Evolutionary conservation across 1,140 invertebrate species (phyloP), one percentile per base, ranked within the genome.

Genomic region (Aphelinus atriplicis): DNA sequence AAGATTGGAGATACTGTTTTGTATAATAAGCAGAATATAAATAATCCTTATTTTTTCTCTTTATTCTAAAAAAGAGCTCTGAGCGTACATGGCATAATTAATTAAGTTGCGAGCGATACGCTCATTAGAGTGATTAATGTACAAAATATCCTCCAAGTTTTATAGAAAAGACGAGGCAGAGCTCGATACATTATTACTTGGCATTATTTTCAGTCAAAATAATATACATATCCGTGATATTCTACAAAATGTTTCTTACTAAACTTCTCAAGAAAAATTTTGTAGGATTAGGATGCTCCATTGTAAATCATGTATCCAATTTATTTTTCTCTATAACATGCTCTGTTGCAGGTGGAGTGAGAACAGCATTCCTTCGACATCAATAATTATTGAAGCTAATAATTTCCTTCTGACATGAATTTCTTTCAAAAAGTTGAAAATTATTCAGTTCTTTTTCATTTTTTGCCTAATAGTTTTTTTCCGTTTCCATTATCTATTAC

Each of bases 161-260:
- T 67, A 56, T 50, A 58, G 67, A 63, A 63, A 64, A 65, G 46
- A 61, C 62, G 26, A 72, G 62, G 57, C 45, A 67, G 69, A 66
- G 48, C 43, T 65, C 43, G 47, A 60, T 53, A 77, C 47, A 67
- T 58, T 60, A 66, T 73, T 73, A 66, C 56, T 70, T 74, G 65
- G 56, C 67, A 62, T 57, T 45, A 7, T 67, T 51, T 70, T 60
- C 26, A 75, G 46, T 65, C 47, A 70, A 4, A 66, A 67, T n/a
- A 77, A 77, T 67, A 67, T 77, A 71, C 58, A 71, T 58, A 26
- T 26, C 26, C 26, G 26, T 26, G 26, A 26, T 26, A 26, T 26
- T 26, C 26, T 26, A 26, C 26, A 26, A 26, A 26, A 26, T 26
- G 26, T 26, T 26, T 26, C 26, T 26, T 26, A 26, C 26, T 26